phyloP scores from a whole-genome alignment of 2,888 invertebrate species.

The Tenthredo livida region DNA sequence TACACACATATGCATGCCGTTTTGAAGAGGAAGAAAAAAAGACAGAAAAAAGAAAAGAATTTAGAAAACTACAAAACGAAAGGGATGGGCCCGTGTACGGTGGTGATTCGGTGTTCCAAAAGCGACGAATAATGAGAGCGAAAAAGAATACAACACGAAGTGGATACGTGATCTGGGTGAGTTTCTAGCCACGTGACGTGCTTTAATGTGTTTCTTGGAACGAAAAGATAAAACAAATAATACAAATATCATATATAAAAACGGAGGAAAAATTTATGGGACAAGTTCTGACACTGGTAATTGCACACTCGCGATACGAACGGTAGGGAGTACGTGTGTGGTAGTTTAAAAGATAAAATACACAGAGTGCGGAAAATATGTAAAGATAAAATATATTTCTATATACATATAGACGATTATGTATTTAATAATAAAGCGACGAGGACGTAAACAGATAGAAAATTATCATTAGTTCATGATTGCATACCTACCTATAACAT shows the following conservation, averaged over 20 bases:
- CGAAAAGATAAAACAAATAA: neutral
- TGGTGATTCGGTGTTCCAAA: constrained; percentile 8
- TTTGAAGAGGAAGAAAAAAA: neutral
- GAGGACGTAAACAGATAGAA: neutral
- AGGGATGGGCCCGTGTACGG: neutral
- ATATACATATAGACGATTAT: neutral
- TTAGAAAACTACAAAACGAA: neutral
- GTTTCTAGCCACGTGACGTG: constrained; percentile 27
- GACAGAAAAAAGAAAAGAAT: too few species aligned
- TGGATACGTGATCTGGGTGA: constrained; percentile 32
- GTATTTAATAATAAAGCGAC: neutral
- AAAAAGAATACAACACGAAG: constrained; percentile 46
- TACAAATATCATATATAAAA: neutral
- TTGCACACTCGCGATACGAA: constrained; percentile 54
- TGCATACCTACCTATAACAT: neutral
- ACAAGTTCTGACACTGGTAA: constrained; percentile 66
- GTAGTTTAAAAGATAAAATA: neutral
- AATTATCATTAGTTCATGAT: neutral
- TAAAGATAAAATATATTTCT: neutral
- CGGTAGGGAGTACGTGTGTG: neutral
- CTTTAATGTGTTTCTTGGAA: neutral
- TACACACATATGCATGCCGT: neutral
- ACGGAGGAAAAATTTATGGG: constrained; percentile 63
- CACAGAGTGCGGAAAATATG: neutral
- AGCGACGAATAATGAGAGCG: constrained; percentile 46